Evolutionary conservation across 1,140 invertebrate genomes (phyloP).

Genomic region (Ditylenchus dipsaci): DNA sequence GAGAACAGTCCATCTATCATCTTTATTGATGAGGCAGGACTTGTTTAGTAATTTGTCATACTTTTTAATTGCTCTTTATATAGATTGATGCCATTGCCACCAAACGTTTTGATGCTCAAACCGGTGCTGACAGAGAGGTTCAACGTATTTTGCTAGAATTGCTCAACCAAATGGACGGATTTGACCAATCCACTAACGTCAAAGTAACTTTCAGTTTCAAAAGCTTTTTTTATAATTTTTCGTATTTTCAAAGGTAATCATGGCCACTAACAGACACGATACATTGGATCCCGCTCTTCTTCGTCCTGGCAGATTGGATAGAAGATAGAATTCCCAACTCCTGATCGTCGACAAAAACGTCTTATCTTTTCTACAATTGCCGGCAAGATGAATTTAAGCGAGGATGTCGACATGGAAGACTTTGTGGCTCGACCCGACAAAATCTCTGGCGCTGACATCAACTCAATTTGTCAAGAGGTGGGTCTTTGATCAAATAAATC

Average conservation of each 20-base stretch:
- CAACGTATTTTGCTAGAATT: constrained; percentile 94
- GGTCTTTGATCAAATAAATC: constrained; percentile 61
- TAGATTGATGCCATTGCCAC: constrained; percentile 49
- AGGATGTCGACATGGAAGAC: constrained; percentile 97
- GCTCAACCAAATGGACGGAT: constrained; percentile 99
- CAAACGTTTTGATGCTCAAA: constrained; percentile 65
- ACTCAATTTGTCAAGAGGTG: constrained; percentile 93
- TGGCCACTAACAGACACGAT: constrained; percentile 98
- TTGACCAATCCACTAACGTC: constrained; percentile 98
- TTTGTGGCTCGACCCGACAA: constrained; percentile 95
- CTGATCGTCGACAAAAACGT: constrained; percentile 93
- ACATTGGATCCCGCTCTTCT: constrained; percentile 94
- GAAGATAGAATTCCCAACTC: constrained; percentile 97
- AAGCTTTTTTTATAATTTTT: not conserved
- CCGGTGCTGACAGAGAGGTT: constrained; percentile 86
- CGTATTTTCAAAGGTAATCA: constrained; percentile 75
- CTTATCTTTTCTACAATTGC: constrained; percentile 97
- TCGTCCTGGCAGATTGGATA: constrained; percentile 89
- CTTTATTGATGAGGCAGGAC: constrained; percentile 49
- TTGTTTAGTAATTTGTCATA: too few species aligned
- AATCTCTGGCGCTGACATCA: constrained; percentile 97
- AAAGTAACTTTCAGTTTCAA: constrained; percentile 68
- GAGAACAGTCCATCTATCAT: constrained; percentile 99
- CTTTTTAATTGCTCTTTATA: too few species aligned
- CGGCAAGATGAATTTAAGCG: constrained; percentile 96